A percentile compares a stretch with the other conserved stretches of the same genome.
phyloP scores from a whole-genome alignment of 2,113 vertebrate species.

The Heliornis fulica region DNA sequence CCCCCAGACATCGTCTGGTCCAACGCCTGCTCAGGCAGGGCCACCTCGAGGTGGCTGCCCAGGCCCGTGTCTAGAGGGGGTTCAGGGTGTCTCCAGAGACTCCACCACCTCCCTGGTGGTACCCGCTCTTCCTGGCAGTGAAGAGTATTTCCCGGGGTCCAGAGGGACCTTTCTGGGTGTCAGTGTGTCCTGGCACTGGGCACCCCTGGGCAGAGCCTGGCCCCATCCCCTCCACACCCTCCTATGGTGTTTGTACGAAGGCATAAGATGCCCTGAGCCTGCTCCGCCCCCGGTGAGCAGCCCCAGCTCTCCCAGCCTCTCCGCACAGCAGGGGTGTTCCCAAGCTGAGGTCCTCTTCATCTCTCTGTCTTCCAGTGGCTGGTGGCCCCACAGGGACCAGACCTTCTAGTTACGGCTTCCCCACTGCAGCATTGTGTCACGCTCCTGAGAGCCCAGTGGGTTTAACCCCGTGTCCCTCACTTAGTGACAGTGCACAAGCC shows the following conservation, averaged over 20 bases:
- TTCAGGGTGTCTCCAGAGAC: neutral
- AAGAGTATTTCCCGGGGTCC: neutral
- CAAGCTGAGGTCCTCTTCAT: too few relatives aligned
- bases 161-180: accelerated
- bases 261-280: neutral
- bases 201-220: neutral
- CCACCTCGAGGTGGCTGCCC: neutral
- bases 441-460: neutral
- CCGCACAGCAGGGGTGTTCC: neutral
- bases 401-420: neutral
- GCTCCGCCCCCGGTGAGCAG: neutral
- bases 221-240: neutral
- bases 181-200: neutral
- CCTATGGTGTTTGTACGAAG: neutral
- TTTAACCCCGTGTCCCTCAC: accelerated
- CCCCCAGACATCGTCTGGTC: accelerated
- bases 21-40: neutral
- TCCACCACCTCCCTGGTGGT: neutral
- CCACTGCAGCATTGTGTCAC: neutral
- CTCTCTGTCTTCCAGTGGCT: accelerated
- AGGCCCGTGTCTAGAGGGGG: accelerated
- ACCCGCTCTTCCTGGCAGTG: neutral
- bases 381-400: neutral
- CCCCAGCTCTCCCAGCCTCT: neutral
- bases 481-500: accelerated